These are phyloP conservation scores for Physella acuta DNA, from an alignment of 1,140 invertebrate genomes.

Conservation along the genomic window DNA sequence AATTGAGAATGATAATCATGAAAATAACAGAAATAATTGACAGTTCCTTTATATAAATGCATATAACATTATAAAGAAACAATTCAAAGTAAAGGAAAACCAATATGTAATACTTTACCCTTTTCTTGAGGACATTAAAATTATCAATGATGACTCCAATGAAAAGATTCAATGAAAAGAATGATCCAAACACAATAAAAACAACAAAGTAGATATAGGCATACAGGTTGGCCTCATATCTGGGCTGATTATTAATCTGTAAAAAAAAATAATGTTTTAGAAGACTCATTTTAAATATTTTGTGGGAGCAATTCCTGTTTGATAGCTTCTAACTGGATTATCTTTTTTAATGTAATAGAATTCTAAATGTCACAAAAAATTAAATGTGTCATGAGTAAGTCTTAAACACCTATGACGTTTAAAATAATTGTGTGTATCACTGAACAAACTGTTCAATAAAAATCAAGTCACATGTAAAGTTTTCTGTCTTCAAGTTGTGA, in stretches of 20 bases:
- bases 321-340: background rate
- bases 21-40: no score
- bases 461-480: no score
- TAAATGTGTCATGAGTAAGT: no score
- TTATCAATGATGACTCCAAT: slow-evolving; percentile 98
- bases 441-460: no score
- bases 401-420: no score
- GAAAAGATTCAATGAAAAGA: slow-evolving; percentile 95
- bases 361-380: no score
- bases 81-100: background rate
- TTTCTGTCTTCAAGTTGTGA: no score
- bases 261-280: no score
- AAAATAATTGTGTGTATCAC: no score
- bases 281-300: background rate
- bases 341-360: background rate
- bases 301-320: background rate
- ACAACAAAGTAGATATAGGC: slow-evolving; percentile 98
- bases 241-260: slow-evolving; percentile 79
- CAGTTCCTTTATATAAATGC: no score
- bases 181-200: slow-evolving; percentile 95
- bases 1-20: no score
- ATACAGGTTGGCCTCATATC: slow-evolving; percentile 89
- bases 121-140: slow-evolving; percentile 99
- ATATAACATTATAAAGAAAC: no score
- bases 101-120: slow-evolving; percentile 60